Evolutionary conservation across 2,888 invertebrate species (phyloP).

Genomic region (Clivina fossor): DNA sequence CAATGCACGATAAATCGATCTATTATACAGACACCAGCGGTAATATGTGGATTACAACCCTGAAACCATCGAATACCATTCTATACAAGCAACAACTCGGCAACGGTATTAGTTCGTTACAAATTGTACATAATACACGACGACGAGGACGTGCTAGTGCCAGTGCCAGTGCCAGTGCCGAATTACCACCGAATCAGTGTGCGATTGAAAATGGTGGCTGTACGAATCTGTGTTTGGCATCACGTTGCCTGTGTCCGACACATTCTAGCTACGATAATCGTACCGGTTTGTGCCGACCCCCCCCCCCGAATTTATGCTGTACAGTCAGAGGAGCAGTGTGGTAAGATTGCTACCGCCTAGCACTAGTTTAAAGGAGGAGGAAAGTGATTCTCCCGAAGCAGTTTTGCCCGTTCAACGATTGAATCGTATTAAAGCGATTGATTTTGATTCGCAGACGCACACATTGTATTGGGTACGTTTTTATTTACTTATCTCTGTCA

Average conservation of each 20-base stretch:
- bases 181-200: conserved; percentile 73
- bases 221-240: conserved; percentile 77
- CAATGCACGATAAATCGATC: too few species aligned
- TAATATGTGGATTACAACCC: too few species aligned
- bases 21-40: too few species aligned
- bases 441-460: conserved; percentile 79
- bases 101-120: conserved; percentile 70
- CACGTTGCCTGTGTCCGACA: conserved; percentile 84
- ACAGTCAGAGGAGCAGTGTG: conserved; percentile 80
- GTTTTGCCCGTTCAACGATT: conserved; percentile 76
- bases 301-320: conserved; percentile 88
- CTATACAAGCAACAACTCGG: too few species aligned
- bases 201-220: conserved; percentile 80
- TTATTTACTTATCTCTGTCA: conserved; percentile 63
- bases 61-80: too few species aligned
- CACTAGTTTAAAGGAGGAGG: too few species aligned
- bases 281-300: too few species aligned
- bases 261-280: conserved; percentile 78
- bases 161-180: too few species aligned
- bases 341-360: conserved; percentile 78
- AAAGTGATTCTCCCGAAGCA: too few species aligned
- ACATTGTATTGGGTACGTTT: conserved; percentile 68
- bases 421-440: conserved; percentile 79
- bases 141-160: too few species aligned
- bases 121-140: conserved; percentile 72